These are phyloP conservation scores for Marasmarcha lunaedactyla DNA, from an alignment of 2,888 invertebrate species.

Conservation along the genomic window DNA sequence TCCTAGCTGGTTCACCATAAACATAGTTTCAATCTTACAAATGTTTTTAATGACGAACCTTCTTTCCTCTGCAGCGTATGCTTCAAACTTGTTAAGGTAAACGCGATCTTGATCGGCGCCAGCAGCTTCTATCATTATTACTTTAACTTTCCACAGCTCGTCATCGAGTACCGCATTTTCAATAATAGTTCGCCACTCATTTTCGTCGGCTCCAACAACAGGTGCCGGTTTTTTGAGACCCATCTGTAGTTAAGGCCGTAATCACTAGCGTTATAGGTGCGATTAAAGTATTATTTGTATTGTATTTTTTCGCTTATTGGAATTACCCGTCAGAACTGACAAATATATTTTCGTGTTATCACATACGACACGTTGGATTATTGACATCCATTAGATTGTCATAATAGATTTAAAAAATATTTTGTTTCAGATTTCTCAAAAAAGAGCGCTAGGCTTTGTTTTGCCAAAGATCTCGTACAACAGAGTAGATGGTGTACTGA, in stretches of 20 bases:
- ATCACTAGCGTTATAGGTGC: too few relatives aligned
- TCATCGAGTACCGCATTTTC: constrained; percentile 39
- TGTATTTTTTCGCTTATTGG: too few relatives aligned
- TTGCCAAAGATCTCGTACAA: too few relatives aligned
- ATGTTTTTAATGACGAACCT: constrained; percentile 58
- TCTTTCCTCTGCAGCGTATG: constrained; percentile 43
- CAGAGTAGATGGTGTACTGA: too few relatives aligned
- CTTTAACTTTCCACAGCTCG: constrained; percentile 42
- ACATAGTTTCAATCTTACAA: constrained; percentile 54
- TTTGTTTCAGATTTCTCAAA: too few relatives aligned
- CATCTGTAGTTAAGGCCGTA: constrained; percentile 28
- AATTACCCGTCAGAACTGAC: too few relatives aligned
- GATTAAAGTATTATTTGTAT: background rate
- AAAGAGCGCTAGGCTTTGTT: too few relatives aligned
- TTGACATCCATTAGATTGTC: too few relatives aligned
- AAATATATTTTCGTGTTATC: too few relatives aligned
- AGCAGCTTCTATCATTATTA: constrained; percentile 47
- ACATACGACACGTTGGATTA: too few relatives aligned
- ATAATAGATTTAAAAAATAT: too few relatives aligned
- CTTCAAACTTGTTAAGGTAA: constrained; percentile 51
- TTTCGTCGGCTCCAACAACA: constrained; percentile 21
- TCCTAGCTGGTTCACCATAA: constrained; percentile 60
- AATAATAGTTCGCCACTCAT: constrained; percentile 36
- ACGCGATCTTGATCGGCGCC: constrained; percentile 51
- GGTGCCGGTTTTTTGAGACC: constrained; percentile 38